Evolutionary conservation across 2,797 vertebrate genomes (phyloP), one percentile per base, ranked within the genome.

Genomic region (Malacoctenus gilli): DNA sequence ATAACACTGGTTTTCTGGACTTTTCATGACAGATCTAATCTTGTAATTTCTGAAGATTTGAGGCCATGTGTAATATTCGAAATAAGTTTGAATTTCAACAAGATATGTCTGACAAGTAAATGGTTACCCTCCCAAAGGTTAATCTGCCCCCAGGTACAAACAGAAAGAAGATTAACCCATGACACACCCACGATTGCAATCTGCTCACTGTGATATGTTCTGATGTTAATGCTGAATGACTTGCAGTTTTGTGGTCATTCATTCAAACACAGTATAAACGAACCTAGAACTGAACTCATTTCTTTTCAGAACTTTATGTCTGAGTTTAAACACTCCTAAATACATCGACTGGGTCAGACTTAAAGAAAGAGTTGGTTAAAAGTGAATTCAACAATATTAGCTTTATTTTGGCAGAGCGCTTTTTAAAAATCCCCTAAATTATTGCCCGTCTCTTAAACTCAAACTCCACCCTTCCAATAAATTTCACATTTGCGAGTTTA

Each of bases 81-180:
- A 48, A 22, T 42, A 41, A 10, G 14, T 40, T 72, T 44, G 25
- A 31, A 51, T 41, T 48, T 23, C 58, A 59, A 62, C 36, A 28
- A 21, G 15, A 15, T 43, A 31, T 23, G 19, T 36, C 30, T 13
- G 32, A 51, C 47, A 16, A 15, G 4, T 2, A 11, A 11, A 11
- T 8, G 4, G 4, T 25, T 25, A 4, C 8, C 8, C 8, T 25
- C 8, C 4, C 8, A 32, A 10, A 32, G 10, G 11, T 12, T 3
- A 11, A 4, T 32, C 30, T 2, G 7, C 9, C 30, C n/a, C 6
- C 1, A 5, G 5, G 15, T 36, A 14, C 14, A 11, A 32, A 4
- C 9, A 36, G n/a, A 36, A 14, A 36, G 14, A 36, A 14, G 5
- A 36, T 7, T 15, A 8, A 5, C 13, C 8, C 13, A 6, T 16